Evolutionary conservation across 2,888 invertebrate species (phyloP), one percentile per base, ranked within the genome.

Genomic region (Hipparchia semele): DNA sequence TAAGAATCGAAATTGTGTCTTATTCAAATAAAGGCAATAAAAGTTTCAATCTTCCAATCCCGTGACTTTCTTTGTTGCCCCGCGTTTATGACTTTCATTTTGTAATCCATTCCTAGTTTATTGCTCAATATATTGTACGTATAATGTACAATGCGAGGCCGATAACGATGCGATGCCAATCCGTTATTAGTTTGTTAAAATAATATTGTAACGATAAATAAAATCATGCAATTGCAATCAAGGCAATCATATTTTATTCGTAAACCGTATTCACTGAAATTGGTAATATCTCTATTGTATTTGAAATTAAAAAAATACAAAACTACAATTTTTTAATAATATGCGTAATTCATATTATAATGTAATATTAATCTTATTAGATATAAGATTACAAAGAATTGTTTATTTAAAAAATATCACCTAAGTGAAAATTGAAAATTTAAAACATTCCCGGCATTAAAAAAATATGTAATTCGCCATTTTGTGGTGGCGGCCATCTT

Each of bases 31-130:
- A 64, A 56, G 53, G 54, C 62, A 74, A 71, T 71, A 74, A 64
- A 71, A 72, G 59, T 72, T 74, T 73, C 70, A 66, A 72, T 70
- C 68, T 46, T 9, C 39, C 61, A 13, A 72, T 72, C 59, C 58
- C 71, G 56, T 39, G 70, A 46, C 59, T 74, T 70, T 74, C 76
- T 76, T 73, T 76, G 72, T 73, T 13, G 68, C 56, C 12, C 66
- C 67, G 72, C 53, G 56, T 76, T 76, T 76, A 76, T 67, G 71
- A 67, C 74, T 62, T 69, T 70, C 76, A 74, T 76, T 74, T 76
- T 73, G 76, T 76, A 76, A 76, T 74, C 70, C 74, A 69, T 67
- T 71, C 58, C 58, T 60, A 71, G 59, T 76, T 76, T 76, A 76
- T 76, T 73, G 69, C 69, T 59, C 66, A 13, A 58, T 71, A 53